Percentiles rank a stretch among this genome's conserved stretches.
phyloP scores from a whole-genome alignment of 92 coral and sea anemone species.

The Epizoanthus ramosus region DNA sequence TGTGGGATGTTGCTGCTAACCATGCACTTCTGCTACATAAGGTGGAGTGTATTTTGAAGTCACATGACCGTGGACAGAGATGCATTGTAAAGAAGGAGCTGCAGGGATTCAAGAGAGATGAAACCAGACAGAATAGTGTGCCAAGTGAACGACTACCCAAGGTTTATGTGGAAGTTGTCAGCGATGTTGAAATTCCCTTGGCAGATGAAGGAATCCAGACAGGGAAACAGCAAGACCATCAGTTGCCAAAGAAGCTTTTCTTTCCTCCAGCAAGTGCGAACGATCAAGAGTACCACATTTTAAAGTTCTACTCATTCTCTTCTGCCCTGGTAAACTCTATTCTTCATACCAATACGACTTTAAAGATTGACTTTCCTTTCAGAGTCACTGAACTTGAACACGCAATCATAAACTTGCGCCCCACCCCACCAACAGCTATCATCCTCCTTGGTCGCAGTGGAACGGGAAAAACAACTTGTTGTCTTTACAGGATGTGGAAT shows the following conservation, averaged over 20 bases:
- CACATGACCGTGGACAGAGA: conserved; percentile 70
- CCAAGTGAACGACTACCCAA: conserved; percentile 15
- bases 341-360: conserved; percentile 25
- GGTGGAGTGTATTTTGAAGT: conserved; percentile 25
- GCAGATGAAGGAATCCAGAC: conserved; percentile 17
- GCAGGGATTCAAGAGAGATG: conserved; percentile 54
- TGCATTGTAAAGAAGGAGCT: conserved; percentile 85
- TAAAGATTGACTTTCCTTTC: conserved; percentile 48
- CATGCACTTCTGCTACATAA: conserved; percentile 40
- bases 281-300: conserved; percentile 47
- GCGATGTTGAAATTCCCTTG: not conserved
- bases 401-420: conserved; percentile 48
- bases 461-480: conserved; percentile 62
- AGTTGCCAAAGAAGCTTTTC: conserved; percentile 54
- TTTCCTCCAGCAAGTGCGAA: conserved; percentile 91
- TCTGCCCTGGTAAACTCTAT: conserved; percentile 46
- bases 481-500: conserved; percentile 55
- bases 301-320: conserved; percentile 58
- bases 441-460: conserved; percentile 65
- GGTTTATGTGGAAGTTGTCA: conserved; percentile 14
- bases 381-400: conserved; percentile 57
- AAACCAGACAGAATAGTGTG: not conserved
- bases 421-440: conserved; percentile 31
- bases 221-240: not conserved
- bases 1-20: conserved; percentile 53